A percentile compares a stretch with the other conserved stretches of the same genome.
phyloP scores from a whole-genome alignment of 1,140 invertebrate species.

The Euura lappo region DNA sequence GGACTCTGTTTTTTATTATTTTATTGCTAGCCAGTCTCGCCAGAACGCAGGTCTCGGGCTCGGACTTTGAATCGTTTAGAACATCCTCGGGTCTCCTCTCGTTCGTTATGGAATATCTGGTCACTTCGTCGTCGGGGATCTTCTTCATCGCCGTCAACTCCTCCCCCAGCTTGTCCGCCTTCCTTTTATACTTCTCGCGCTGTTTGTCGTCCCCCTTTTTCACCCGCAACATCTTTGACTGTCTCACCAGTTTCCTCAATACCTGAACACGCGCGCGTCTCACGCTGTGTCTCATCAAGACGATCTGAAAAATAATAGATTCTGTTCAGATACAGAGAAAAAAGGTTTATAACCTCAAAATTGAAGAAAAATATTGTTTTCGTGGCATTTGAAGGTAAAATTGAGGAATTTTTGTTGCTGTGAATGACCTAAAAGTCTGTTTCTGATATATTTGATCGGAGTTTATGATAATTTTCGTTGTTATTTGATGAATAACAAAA shows the following conservation, averaged over 20 bases:
- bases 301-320: slow-evolving; percentile 42
- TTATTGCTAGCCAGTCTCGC: slow-evolving; percentile 38
- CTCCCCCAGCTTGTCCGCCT: slow-evolving; percentile 38
- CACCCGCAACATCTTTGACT: slow-evolving; percentile 36
- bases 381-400: too few species aligned
- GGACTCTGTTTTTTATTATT: slow-evolving; percentile 34
- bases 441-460: too few species aligned
- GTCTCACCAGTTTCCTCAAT: slow-evolving; percentile 43
- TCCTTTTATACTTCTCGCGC: slow-evolving; percentile 39
- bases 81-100: slow-evolving; percentile 31
- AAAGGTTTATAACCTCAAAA: too few species aligned
- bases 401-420: too few species aligned
- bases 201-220: slow-evolving; percentile 43
- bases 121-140: slow-evolving; percentile 49
- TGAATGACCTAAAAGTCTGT: too few species aligned
- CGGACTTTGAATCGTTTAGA: slow-evolving; percentile 30
- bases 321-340: too few species aligned
- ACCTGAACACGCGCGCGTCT: slow-evolving; percentile 38
- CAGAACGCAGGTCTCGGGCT: slow-evolving; percentile 33
- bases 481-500: too few species aligned
- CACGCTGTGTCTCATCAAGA: slow-evolving; percentile 43
- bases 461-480: too few species aligned
- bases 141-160: slow-evolving; percentile 45
- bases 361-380: too few species aligned
- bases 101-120: slow-evolving; percentile 46